A percentile compares a stretch with the other conserved stretches of the same genome.
These are phyloP conservation scores for Callimorpha dominula DNA, from an alignment of 2,888 invertebrate genomes.

Conservation along the genomic window DNA sequence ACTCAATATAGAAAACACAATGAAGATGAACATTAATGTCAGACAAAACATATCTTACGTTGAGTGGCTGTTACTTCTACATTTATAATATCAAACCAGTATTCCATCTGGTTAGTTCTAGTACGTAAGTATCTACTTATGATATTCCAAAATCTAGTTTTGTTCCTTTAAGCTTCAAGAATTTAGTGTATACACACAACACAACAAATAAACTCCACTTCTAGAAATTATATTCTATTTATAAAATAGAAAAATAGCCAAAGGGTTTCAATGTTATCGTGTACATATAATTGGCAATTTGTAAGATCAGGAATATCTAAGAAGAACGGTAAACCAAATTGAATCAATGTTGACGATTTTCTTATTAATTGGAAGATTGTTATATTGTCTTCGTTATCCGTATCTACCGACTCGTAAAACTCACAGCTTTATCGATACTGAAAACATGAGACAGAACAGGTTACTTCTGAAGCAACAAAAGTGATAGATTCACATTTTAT, in stretches of 20 bases:
- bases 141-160: not conserved
- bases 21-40: not conserved
- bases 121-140: not conserved
- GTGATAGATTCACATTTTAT: not conserved
- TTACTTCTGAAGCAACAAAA: not conserved
- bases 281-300: conserved; percentile 47
- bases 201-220: not conserved
- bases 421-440: not conserved
- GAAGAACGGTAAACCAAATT: conserved; percentile 36
- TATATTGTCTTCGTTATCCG: not conserved
- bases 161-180: not conserved
- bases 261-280: conserved; percentile 41
- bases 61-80: not conserved
- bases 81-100: not conserved
- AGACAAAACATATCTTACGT: not conserved
- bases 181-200: not conserved
- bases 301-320: conserved; percentile 41
- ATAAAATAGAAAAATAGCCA: conserved; percentile 21
- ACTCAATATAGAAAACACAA: not conserved
- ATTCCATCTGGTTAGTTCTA: too few relatives aligned
- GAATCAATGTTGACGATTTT: conserved; percentile 35
- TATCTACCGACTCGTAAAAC: not conserved
- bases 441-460: not conserved
- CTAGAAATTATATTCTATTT: not conserved
- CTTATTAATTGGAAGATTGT: conserved; percentile 29